Evolutionary conservation across 2,888 invertebrate species (phyloP), one percentile per base, ranked within the genome.

Genomic region (Argynnis bischoffii): DNA sequence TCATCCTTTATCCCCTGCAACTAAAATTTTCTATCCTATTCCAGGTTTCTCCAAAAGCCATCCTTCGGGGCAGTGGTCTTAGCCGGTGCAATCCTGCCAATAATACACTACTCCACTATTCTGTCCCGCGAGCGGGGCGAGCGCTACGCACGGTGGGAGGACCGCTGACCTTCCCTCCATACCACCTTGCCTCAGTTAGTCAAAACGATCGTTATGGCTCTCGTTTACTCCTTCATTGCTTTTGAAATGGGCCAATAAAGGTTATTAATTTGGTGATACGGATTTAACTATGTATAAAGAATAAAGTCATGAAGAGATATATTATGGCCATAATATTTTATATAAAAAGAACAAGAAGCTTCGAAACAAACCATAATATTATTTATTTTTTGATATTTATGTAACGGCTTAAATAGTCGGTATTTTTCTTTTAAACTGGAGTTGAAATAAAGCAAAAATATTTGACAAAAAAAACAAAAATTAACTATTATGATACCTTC

Each of bases 31-130:
- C 35, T 8, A 8, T 41, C 35, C 70, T 14, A 51, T 55, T 66
- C 0, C 78, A 89, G 92, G 92, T 75, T 92, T 55, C 76, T 89
- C 3, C 85, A 91, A 78, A 90, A 88, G 72, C 89, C 92, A 6
- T 73, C 82, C 1, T 87, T 84, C 63, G 92, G 91, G 0, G 82
- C 79, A 1, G 70, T 90, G 69, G 81, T 90, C 15, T 69, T 90
- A 0, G 83, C 83, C 8, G 82, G 81, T 1, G 87, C 88, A 1
- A 57, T 83, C 46, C 72, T 87, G 0, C 92, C 92, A 0, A 65
- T 90, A 4, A 77, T 92, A 8, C 88, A 92, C 75, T 92, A 92
- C 76, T 91, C 92, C 0, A 90, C 83, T 11, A 69, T 91, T 15
- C 75, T 90, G 11, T 66, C 79, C 1, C 80, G 90, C 0, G 81